Evolutionary conservation across 2,113 vertebrate genomes (phyloP).

Genomic region (Neomonachus schauinslandi): DNA sequence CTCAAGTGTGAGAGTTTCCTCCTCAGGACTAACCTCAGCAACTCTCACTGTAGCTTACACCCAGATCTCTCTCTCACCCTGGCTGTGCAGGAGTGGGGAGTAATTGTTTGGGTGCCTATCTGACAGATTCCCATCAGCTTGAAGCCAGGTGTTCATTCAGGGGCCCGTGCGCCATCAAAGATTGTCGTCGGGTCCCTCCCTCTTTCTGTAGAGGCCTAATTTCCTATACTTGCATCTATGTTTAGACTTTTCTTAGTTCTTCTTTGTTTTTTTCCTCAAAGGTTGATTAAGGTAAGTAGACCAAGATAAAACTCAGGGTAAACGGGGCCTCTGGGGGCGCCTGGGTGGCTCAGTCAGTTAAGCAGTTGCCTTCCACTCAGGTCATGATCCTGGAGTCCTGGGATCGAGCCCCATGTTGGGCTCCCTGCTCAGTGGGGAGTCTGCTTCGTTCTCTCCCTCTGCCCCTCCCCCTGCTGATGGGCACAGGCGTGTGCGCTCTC

Average conservation of each 20-base stretch:
- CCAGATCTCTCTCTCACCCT: background rate
- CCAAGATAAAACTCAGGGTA: background rate
- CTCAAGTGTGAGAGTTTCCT: background rate
- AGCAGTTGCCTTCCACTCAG: no score
- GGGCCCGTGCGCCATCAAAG: background rate
- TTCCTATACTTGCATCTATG: background rate
- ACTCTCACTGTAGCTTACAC: no score
- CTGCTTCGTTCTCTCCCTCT: no score
- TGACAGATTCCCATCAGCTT: background rate
- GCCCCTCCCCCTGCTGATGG: no score
- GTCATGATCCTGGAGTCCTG: no score
- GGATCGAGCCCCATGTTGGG: no score
- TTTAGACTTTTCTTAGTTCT: background rate
- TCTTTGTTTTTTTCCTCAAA: background rate
- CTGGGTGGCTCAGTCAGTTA: background rate
- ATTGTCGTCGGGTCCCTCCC: background rate
- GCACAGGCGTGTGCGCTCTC: background rate
- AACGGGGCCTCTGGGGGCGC: background rate
- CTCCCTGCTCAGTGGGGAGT: no score
- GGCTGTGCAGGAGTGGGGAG: accelerated
- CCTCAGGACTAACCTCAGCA: background rate
- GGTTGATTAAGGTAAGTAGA: background rate
- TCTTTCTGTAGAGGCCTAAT: background rate
- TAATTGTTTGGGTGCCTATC: background rate
- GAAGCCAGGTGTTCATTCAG: background rate